Evolutionary conservation across 2,888 invertebrate species (phyloP), one percentile per base, ranked within the genome.

Genomic region (Biston stratarius): DNA sequence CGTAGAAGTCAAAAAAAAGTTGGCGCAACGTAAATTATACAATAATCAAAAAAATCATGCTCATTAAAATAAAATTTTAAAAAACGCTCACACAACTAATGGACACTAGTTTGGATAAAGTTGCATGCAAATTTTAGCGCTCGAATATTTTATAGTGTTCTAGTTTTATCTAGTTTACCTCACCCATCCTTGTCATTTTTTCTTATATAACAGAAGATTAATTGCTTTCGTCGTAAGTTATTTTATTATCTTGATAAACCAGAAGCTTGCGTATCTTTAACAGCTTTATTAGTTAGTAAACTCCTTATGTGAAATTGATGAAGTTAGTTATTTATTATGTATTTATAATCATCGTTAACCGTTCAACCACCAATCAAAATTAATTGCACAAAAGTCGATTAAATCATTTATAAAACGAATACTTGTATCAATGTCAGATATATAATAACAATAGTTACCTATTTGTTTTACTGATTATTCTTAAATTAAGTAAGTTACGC

Each of bases 281-380:
- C 11, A 45, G 12, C 34, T 47, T 55, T 24, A 56, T 62, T 49
- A 62, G 34, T 48, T 11, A 47, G 58, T 58, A 5, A 48, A 12
- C 48, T 61, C 24, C 33, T 48, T 56, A 62, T 56, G 62, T 34
- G 56, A 48, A 49, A 56, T 62, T 62, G 56, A 62, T 62, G 62
- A 62, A 49, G 40, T 56, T 12, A 14, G 14, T 6, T 48, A 40
- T 42, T 56, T 40, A 47, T 48, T 57, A 48, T 58, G 24, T 55
- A 44, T 55, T 55, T 55, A 55, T 44, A 44, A 55, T 44, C 42
- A 55, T 55, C 55, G 55, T 55, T 44, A 55, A 55, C 42, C 10
- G 12, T 55, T 55, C 7, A 15, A 42, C 36, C 15, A 15, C 40
- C 42, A 42, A 55, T 55, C 42, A 42, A 42, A n/a, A 24, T 42